Evolutionary conservation across 2,888 invertebrate species (phyloP).

Genomic region (Macrosiphum euphorbiae): DNA sequence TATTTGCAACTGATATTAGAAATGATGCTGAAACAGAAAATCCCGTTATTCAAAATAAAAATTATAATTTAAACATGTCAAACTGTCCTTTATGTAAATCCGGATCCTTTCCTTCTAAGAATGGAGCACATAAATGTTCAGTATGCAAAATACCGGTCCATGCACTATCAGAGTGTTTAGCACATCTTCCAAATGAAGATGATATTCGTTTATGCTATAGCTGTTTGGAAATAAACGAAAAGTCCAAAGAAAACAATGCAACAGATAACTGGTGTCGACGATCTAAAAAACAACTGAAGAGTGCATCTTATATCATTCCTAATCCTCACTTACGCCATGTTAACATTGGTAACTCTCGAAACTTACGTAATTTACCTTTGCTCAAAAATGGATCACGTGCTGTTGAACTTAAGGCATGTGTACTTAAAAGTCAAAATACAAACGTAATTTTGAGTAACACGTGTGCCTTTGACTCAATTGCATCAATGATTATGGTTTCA

Average conservation of each 20-base stretch:
- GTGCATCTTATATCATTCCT: constrained; percentile 5
- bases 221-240: constrained; percentile 13
- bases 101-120: neutral
- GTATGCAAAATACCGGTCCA: neutral
- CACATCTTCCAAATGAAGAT: neutral
- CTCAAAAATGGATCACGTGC: neutral
- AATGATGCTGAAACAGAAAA: no score
- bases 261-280: neutral
- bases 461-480: neutral
- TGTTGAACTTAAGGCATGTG: neutral
- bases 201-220: constrained; percentile 6
- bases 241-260: neutral
- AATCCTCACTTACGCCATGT: constrained; percentile 10
- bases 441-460: neutral
- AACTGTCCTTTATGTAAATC: neutral
- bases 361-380: neutral
- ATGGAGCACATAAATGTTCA: neutral
- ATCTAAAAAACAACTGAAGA: neutral
- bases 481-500: neutral
- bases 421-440: neutral
- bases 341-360: constrained; percentile 5
- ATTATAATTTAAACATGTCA: no score
- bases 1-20: no score
- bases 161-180: neutral
- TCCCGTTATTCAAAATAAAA: no score